phyloP scores from a whole-genome alignment of 1,140 invertebrate species.

The Antheraea pernyi region DNA sequence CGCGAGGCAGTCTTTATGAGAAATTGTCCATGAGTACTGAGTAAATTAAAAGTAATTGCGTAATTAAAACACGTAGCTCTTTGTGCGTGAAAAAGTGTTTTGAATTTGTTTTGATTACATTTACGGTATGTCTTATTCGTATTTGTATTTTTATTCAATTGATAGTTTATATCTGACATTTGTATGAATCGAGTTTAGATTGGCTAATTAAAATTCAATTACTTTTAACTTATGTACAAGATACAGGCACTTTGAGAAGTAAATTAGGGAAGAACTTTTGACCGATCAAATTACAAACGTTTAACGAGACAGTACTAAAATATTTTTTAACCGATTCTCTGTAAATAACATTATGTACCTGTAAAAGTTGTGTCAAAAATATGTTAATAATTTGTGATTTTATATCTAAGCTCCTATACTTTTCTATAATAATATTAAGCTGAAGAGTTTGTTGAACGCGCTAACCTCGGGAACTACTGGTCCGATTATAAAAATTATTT shows the following conservation, averaged over 20 bases:
- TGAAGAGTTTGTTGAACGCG: too few relatives aligned
- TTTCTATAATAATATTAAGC: too few relatives aligned
- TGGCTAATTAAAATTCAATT: slow-evolving; percentile 7
- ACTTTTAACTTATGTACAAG: not conserved
- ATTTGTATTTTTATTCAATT: slow-evolving; percentile 8
- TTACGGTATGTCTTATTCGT: not conserved
- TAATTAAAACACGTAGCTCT: slow-evolving; percentile 70
- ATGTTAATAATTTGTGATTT: too few relatives aligned
- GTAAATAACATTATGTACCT: too few relatives aligned
- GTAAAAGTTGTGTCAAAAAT: too few relatives aligned
- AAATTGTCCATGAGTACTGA: slow-evolving; percentile 50
- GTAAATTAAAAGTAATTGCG: slow-evolving; percentile 74
- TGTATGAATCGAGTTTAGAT: slow-evolving; percentile 2
- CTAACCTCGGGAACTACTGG: too few relatives aligned
- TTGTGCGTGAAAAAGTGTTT: slow-evolving; percentile 37
- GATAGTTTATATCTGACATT: slow-evolving; percentile 6
- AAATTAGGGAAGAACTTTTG: not conserved
- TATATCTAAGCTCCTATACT: too few relatives aligned
- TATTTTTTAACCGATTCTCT: too few relatives aligned
- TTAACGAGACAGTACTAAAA: too few relatives aligned
- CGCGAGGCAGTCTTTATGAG: slow-evolving; percentile 59
- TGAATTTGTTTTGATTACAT: slow-evolving; percentile 21
- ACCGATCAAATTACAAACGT: too few relatives aligned
- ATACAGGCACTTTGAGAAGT: not conserved
- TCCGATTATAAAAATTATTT: too few relatives aligned